Base-by-base conservation (phyloP, 2,113 vertebrate genomes). In the Henicopernis longicauda region DNA sequence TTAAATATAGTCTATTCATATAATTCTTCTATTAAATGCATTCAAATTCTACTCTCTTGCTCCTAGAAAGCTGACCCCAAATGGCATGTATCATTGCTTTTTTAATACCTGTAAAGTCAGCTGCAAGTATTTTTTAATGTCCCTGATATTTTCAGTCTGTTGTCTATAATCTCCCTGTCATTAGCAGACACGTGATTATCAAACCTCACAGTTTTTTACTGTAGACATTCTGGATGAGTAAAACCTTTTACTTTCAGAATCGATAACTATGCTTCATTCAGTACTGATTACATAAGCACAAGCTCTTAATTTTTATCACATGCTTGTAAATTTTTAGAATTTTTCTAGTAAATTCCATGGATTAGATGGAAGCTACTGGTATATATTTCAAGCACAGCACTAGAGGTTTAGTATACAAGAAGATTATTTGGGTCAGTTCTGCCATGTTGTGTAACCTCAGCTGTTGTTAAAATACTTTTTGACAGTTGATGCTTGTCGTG, bases 31-130 rank as follows among this genome's bases (percentile, higher is more conserved):
- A 40, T 84, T 86, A 93, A 93, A 89, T 92, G 14, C n/a, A 66
- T 95, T 77, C 20, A 36, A 62, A 74, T 95, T 85, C 69, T 89
- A 42, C 14, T 59, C 29, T 82, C 61, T 95, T 79, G 23, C 23
- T 89, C 27, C 36, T 95, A 95, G 65, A 93, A 97, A 94, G 65
- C 47, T 90, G 82, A 96, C 65, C n/a, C 19, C 29, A 95, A 95
- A 82, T 61, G 29, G 22, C 34, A 70, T 49, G 38, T n/a, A 81
- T 80, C 65, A 89, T 40, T 96, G 21, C 27, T 79, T 95, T 94
- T 92, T 32, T 45, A 87, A 65, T 78, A 76, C 34, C 45, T 95
- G 70, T 92, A 87, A 97, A 95, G 57, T 95, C 82, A 97, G n/a
- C 38, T 84, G 42, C 40, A 92, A 94, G 17, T 86, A 87, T 86